Percentiles rank a stretch among this genome's conserved stretches.
phyloP scores from a whole-genome alignment of 2,797 vertebrate genomes.

The Dicrostonyx torquatus region DNA sequence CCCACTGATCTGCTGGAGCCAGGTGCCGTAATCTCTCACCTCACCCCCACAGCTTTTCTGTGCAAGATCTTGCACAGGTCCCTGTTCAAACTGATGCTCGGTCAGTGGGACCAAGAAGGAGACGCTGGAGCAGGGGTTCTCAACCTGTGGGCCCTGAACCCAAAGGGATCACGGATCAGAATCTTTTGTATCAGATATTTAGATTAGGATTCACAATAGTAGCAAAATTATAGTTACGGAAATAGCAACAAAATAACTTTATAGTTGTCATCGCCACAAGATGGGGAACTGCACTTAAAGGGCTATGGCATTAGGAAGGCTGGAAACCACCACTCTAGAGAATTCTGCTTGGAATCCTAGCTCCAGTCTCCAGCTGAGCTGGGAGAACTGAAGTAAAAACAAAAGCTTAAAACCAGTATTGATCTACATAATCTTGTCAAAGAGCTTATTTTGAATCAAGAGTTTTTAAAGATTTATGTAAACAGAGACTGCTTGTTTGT shows the following conservation, averaged over 20 bases:
- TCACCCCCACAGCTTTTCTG: background rate
- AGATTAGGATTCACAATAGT: background rate
- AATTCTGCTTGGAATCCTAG: background rate
- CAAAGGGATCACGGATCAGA: background rate
- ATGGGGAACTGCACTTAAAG: too few relatives aligned
- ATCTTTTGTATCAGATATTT: background rate
- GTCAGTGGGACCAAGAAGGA: background rate
- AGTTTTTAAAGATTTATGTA: background rate
- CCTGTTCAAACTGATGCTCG: background rate
- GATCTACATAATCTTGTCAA: background rate
- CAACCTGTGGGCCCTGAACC: background rate
- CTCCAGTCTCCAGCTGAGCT: background rate
- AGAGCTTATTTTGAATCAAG: background rate
- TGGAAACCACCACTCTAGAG: background rate
- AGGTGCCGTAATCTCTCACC: background rate
- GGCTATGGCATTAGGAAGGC: background rate
- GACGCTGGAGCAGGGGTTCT: background rate
- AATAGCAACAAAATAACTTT: background rate
- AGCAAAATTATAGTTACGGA: background rate
- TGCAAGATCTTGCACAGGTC: background rate
- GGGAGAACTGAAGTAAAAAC: conserved; percentile 24
- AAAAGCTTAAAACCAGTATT: conserved; percentile 15
- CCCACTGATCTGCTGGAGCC: background rate
- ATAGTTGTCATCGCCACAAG: too few relatives aligned
- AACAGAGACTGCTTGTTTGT: too few relatives aligned